These are phyloP conservation scores for Ceyx melanurus DNA, from an alignment of 2,113 vertebrate species.

Conservation along the genomic window DNA sequence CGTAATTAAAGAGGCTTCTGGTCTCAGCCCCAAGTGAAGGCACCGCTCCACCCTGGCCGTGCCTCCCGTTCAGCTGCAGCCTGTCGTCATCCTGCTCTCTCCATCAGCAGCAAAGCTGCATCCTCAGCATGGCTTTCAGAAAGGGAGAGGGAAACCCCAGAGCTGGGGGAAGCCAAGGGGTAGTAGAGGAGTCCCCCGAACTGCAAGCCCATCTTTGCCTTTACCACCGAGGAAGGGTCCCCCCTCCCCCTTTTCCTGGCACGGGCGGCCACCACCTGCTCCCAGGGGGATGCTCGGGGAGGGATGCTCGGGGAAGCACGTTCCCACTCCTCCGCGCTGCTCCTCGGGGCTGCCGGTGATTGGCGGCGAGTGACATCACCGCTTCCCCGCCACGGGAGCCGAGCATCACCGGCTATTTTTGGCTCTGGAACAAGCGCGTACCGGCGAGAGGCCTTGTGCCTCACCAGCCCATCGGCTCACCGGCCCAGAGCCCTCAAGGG, in stretches of 20 bases:
- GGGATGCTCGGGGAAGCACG: conserved; percentile 47
- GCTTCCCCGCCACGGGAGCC: conserved; percentile 77
- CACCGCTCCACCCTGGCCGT: not conserved
- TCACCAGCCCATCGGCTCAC: conserved; percentile 21
- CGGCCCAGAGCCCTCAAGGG: not conserved
- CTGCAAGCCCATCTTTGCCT: not conserved
- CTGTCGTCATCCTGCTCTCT: conserved; percentile 11
- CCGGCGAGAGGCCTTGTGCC: conserved; percentile 59
- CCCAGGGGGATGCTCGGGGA: not conserved
- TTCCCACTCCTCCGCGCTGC: conserved; percentile 62
- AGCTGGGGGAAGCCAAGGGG: not conserved
- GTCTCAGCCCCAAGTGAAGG: not conserved
- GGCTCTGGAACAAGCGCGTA: conserved; percentile 74
- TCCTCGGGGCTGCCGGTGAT: conserved; percentile 74
- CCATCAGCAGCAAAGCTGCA: conserved; percentile 35
- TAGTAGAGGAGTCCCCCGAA: not conserved
- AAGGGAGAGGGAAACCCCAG: conserved; percentile 1
- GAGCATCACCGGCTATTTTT: conserved; percentile 82
- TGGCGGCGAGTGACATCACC: conserved; percentile 83
- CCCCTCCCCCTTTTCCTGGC: not conserved
- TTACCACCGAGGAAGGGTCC: not conserved
- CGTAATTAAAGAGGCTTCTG: conserved; percentile 2
- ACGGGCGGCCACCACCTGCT: not conserved
- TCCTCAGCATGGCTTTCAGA: not conserved
- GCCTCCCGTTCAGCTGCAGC: conserved; percentile 9